Conservation (phyloP, 2,888 invertebrate species). For the Tineola bisselliella region DNA sequence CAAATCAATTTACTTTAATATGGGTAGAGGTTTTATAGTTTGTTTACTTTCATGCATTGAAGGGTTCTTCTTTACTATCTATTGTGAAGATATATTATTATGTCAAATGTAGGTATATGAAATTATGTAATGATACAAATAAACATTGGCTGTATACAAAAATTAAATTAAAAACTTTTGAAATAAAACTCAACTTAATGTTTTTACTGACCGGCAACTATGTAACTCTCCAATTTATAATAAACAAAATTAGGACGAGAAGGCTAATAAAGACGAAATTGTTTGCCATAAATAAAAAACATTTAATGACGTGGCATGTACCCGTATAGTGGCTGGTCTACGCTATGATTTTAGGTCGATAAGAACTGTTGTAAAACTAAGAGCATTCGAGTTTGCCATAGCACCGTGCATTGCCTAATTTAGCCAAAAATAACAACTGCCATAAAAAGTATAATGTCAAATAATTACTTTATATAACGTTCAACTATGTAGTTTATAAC, state of each 20-base stretch:
- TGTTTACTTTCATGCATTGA: neutral
- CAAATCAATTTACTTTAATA: slow-evolving; percentile 58
- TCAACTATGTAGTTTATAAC: neutral
- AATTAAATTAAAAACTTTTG: neutral
- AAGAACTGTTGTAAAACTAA: slow-evolving; percentile 2
- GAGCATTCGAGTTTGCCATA: neutral
- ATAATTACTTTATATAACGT: neutral
- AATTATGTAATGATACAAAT: no score
- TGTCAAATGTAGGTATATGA: no score
- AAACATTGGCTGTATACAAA: no score
- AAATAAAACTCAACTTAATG: neutral
- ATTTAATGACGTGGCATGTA: slow-evolving; percentile 5
- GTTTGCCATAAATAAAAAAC: neutral
- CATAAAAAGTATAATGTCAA: neutral
- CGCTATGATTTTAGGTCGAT: neutral
- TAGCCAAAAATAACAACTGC: slow-evolving; percentile 1
- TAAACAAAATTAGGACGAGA: slow-evolving; percentile 4
- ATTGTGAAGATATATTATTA: no score
- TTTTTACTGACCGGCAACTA: neutral
- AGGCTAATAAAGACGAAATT: slow-evolving; percentile 7
- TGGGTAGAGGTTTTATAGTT: slow-evolving; percentile 28
- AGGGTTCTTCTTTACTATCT: no score
- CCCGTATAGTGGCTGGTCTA: neutral
- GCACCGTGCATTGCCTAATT: slow-evolving; percentile 3
- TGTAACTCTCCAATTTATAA: neutral